Conservation (phyloP, 2,797 vertebrate genomes). For the Syndactyla subalaris region DNA sequence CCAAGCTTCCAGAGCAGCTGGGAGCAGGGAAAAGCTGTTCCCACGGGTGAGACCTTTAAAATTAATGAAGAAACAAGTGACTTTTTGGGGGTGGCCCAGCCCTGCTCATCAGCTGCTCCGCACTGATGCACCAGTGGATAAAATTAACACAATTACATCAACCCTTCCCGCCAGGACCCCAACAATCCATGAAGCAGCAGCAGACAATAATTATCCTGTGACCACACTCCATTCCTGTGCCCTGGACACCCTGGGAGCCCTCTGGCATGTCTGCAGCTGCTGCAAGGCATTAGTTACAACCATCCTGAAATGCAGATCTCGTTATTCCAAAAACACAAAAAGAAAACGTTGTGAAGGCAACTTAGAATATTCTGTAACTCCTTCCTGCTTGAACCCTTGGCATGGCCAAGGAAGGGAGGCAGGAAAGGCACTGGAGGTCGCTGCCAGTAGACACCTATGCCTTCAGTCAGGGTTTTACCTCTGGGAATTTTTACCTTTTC, state of each 20-base stretch:
- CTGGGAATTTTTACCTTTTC: background rate
- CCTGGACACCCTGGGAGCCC: background rate
- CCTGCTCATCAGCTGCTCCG: conserved; percentile 55
- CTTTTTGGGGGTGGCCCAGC: background rate
- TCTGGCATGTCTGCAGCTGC: background rate
- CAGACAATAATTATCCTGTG: conserved; percentile 10
- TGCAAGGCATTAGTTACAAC: background rate
- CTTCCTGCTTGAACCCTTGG: background rate
- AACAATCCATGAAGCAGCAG: background rate
- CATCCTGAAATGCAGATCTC: background rate
- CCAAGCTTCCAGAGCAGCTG: background rate
- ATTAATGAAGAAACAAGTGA: background rate
- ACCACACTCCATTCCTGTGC: conserved; percentile 5
- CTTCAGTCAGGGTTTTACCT: background rate
- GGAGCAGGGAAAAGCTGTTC: background rate
- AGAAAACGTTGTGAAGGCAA: background rate
- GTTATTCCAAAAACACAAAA: fast-evolving
- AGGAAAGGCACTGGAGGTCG: background rate
- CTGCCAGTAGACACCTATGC: background rate
- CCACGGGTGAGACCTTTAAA: background rate
- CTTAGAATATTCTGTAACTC: background rate
- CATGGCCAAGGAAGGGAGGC: background rate
- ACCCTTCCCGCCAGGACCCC: background rate
- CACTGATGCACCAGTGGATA: conserved; percentile 17
- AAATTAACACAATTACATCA: conserved; percentile 56